Base-by-base conservation (phyloP, 2,797 vertebrate species). In the Aldrovandia affinis region DNA sequence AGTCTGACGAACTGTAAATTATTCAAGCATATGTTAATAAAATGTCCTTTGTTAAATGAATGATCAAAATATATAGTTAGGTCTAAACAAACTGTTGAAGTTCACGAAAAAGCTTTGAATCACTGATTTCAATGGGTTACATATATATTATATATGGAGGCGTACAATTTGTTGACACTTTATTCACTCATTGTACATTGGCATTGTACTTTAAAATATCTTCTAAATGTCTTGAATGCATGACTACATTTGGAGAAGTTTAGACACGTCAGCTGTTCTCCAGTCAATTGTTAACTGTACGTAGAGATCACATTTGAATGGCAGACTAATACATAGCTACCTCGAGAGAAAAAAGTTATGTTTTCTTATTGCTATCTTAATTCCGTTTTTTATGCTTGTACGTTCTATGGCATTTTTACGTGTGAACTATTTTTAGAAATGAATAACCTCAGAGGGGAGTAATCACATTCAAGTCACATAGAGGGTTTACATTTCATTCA, bases 221-320 rank as follows among this genome's bases (percentile, higher is more conserved):
- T 73, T 83, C 44, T 18, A 50, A 54, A 47, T n/a, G 33, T 52
- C 63, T 47, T 57, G 65, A 54, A 79, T 86, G 86, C 80, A 82
- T 82, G 84, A 73, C 55, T 87, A 42, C 79, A 89, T 83, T 89
- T 55, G 87, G 85, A 33, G 87, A 87, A 68, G 78, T 89, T 89
- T 63, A 91, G 86, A 91, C 84, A 89, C 89, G 89, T 92, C 89
- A 91, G 88, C 84, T 88, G 82, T 83, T 82, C 50, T 75, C 86
- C 83, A 70, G 85, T 63, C 61, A 88, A 80, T 55, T 89, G 84
- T 89, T 87, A 89, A 86, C 88, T 93, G 88, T 91, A 85, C 87
- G 83, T 90, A 92, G 90, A 91, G 89, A 87, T 83, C 84, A 86
- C 82, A 80, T 57, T 83, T 90, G 78, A 89, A 85, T 54, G 70